Percentiles rank a stretch among this genome's conserved stretches.
phyloP scores from a whole-genome alignment of 2,797 vertebrate species.

The Enteromius radiatus region DNA sequence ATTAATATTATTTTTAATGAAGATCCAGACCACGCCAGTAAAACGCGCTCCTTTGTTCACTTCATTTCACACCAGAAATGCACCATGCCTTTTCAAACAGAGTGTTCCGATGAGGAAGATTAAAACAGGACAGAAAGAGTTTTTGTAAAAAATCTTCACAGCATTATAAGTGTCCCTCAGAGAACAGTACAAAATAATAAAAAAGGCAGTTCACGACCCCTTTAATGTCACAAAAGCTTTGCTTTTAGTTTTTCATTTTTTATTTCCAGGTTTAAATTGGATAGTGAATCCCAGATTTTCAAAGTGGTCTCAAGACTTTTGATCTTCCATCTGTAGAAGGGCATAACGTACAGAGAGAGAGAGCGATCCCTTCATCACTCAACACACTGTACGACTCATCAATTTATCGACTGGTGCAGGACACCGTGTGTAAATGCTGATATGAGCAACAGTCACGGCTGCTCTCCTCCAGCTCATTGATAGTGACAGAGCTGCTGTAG shows the following conservation, averaged over 20 bases:
- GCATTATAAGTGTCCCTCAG: neutral
- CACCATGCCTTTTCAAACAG: neutral
- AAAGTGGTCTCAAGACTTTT: neutral
- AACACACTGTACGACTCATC: slow-evolving; percentile 82
- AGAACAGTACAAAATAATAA: neutral
- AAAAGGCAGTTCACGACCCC: neutral
- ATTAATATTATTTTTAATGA: neutral
- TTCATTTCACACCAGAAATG: neutral
- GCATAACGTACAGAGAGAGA: slow-evolving; percentile 34
- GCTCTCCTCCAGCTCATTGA: slow-evolving; percentile 92
- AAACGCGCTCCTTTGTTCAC: neutral
- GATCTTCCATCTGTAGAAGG: neutral
- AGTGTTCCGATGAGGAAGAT: neutral
- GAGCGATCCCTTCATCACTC: slow-evolving; percentile 64
- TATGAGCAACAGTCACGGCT: slow-evolving; percentile 85
- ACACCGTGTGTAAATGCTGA: slow-evolving; percentile 84
- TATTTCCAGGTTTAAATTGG: neutral
- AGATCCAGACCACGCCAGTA: neutral
- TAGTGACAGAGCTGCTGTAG: slow-evolving; percentile 98
- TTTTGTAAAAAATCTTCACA: too few species aligned
- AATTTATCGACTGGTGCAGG: slow-evolving; percentile 91
- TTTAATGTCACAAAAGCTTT: neutral
- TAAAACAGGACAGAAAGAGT: neutral
- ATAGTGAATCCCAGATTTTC: neutral
- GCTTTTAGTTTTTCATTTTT: neutral